Base-by-base conservation (phyloP, 2,113 vertebrate genomes). In the Vanacampus margaritifer region DNA sequence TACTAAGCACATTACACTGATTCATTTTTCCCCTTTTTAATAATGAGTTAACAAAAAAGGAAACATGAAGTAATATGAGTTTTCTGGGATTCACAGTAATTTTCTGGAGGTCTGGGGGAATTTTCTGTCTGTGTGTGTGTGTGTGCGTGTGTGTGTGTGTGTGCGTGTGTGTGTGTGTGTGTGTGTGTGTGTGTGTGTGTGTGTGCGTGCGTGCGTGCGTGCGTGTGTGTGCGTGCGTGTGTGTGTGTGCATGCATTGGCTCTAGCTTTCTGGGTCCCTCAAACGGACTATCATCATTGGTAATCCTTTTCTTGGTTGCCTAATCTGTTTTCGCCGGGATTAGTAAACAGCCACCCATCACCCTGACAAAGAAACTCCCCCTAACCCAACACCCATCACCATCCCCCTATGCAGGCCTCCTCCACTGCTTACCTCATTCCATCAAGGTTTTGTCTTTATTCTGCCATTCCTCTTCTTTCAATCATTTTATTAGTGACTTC, bases 271-370 rank as follows among this genome's bases (percentile, higher is more conserved):
- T 21, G 53, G 62, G 60, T 56, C 68, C 68, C 86, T 86, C 83
- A 71, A 76, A 72, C 81, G 81, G 83, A 81, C 81, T 87, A 88
- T 88, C 83, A 84, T 81, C 56, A 76, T 81, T 79, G 78, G 32
- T 87, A 87, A 88, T 88, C 87, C 87, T 86, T 67, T 84, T 87
- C 79, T 84, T 68, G 78, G 75, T 84, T 73, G 5, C 54, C 78
- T 87, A 83, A 86, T 88, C 83, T 84, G 80, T 85, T 85, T 85
- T 81, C 39, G 28, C 70, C 17, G 23, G 72, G 81, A 81, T 82
- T 81, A 74, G 64, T 76, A 72, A 50, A 53, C 50, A 71, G 28
- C 75, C 1, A 0, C 68, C 45, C 48, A 0, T 62, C 19, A 17
- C 2, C 16, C n/a, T 66, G 3, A 24, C 51, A 23, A 24, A 24